phyloP scores from a whole-genome alignment of 2,113 vertebrate genomes.

The Taurulus bubalis region DNA sequence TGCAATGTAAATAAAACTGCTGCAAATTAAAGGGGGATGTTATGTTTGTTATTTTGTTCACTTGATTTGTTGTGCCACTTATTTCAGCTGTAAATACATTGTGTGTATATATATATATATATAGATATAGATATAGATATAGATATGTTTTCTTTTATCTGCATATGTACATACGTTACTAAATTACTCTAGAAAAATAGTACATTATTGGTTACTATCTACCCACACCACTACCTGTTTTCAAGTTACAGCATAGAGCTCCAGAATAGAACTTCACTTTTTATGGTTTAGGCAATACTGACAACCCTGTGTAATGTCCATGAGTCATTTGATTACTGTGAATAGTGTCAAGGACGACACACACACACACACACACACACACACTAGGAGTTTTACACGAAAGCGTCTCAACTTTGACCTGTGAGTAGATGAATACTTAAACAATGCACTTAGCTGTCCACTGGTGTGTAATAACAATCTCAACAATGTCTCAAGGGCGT shows the following conservation, averaged over 20 bases:
- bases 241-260: background rate
- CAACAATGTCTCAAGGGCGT: background rate
- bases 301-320: background rate
- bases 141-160: background rate
- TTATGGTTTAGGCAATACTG: background rate
- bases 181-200: background rate
- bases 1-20: constrained; percentile 32
- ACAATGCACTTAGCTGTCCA: background rate
- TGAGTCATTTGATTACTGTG: background rate
- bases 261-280: background rate
- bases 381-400: background rate
- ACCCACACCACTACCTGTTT: background rate
- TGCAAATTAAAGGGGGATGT: constrained; percentile 32
- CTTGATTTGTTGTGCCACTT: constrained; percentile 36
- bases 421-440: background rate
- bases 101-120: too few relatives aligned
- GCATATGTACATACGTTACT: background rate
- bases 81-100: background rate
- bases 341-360: background rate
- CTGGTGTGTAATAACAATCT: background rate
- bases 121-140: too few relatives aligned
- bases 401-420: background rate
- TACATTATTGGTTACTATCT: background rate
- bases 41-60: constrained; percentile 18
- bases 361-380: too few relatives aligned